Base-by-base conservation (phyloP, 2,113 vertebrate species). In the Notarius lentiginosus region DNA sequence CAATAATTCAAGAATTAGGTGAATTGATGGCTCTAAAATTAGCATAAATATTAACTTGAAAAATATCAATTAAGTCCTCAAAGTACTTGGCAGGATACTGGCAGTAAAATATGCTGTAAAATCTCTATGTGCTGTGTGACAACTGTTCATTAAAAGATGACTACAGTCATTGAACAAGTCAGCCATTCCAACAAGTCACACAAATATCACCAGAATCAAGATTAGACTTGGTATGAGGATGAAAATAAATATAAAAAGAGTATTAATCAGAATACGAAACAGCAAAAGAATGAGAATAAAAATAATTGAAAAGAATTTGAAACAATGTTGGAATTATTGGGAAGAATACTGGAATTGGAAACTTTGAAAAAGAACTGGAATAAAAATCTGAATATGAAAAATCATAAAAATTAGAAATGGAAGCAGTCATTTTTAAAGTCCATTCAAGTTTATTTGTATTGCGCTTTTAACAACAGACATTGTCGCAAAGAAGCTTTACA, bases 51-150 rank as follows among this genome's bases (percentile, higher is more conserved):
- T 80, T 58, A 80, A 80, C 79, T 60, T 11, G 30, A 80, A 80
- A 79, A 80, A 80, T 60, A 80, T 80, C 24, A 80, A 80, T 80
- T 80, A 80, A 80, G 30, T 22, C 60, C 79, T 80, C 79, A 80
- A 80, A 60, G 79, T 60, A 60, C 79, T 80, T 80, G 79, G 79
- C 79, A 80, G 79, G 79, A 80, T 80, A 60, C 17, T 41, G 79
- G 30, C 79, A 80, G 79, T 80, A 80, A 80, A 80, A 80, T 80
- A 80, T 80, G 56, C 56, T 80, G 79, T 58, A 34, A 80, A 80
- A 80, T 68, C 47, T 83, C 8, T 53, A 63, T 68, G 61, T 27
- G 82, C 63, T 83, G 49, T 53, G 41, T 80, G 79, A 80, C 79
- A 80, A 80, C 17, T 80, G 55, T 80, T 80, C 79, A 80, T 80